Base-by-base conservation (phyloP, 2,888 invertebrate genomes). In the Phalera bucephala region DNA sequence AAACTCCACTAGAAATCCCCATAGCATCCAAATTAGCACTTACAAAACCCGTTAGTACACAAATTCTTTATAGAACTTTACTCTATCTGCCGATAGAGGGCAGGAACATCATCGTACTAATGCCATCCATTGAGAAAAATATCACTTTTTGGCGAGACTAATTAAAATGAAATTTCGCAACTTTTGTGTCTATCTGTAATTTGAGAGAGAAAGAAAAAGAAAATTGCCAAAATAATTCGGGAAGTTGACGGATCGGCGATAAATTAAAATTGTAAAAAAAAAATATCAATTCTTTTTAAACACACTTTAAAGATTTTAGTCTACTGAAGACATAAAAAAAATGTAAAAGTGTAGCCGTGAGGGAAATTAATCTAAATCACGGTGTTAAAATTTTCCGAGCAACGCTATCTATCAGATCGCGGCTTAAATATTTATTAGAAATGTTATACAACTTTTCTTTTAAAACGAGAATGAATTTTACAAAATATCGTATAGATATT, bases 221-320 rank as follows among this genome's bases (percentile, higher is more conserved):
- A 34, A 39, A 31, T 30, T 32, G 41, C 36, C 31, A 32, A 49
- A 19, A 36, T 45, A 22, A 32, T 20, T 28, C 33, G 59, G 63
- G 55, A 62, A 66, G 30, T 38, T 31, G 59, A 64, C 63, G 71
- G 61, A 51, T 52, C 61, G 61, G 64, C 61, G 62, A 32, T 49
- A 57, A 43, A 37, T 13, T 30, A 34, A 40, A n/a, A 19, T 34
- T 31, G 35, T 32, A 41, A n/a, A n/a, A n/a, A n/a, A 32, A 35
- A 28, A 37, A 36, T 22, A 47, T 31, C 23, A 15, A 30, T 31
- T 14, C 20, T 11, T 20, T 40, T 11, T 12, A 6, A 8, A 20
- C 3, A 10, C 5, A 5, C 3, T 17, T 17, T 17, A 17, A 31
- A 21, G 14, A 25, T 27, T 36, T 25, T 31, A 26, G 23, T 12